Conservation (phyloP, 2,797 vertebrate species). For the Falco columbarius region DNA sequence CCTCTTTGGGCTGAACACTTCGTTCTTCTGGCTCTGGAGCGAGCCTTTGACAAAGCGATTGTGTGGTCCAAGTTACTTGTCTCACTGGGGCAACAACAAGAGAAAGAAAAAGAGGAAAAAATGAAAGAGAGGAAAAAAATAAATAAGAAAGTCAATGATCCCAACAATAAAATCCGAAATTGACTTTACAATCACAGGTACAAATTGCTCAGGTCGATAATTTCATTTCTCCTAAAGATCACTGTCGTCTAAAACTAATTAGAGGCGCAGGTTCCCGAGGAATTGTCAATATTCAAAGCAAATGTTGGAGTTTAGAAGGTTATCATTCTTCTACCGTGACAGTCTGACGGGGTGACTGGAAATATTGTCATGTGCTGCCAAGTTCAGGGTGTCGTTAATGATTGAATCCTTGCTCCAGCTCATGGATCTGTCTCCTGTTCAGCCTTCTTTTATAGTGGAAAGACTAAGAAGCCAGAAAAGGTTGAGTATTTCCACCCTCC, state of each 20-base stretch:
- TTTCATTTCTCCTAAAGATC: constrained; percentile 87
- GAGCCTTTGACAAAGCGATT: constrained; percentile 73
- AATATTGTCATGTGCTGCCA: constrained; percentile 78
- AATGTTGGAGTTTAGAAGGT: constrained; percentile 84
- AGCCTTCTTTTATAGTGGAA: constrained; percentile 90
- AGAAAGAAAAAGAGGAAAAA: constrained; percentile 69
- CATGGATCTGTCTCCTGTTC: constrained; percentile 21
- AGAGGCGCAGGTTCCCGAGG: constrained; percentile 87
- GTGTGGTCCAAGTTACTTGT: constrained; percentile 74
- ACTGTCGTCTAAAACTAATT: constrained; percentile 86
- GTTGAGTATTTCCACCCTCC: constrained; percentile 99
- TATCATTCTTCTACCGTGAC: constrained; percentile 84
- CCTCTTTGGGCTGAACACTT: constrained; percentile 70
- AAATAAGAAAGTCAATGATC: constrained; percentile 81
- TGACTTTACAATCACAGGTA: constrained; percentile 85
- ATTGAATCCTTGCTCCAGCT: constrained; percentile 66
- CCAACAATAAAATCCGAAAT: constrained; percentile 88
- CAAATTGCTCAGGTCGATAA: constrained; percentile 84
- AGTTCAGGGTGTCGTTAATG: constrained; percentile 77
- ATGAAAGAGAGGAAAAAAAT: neutral
- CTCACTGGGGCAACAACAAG: constrained; percentile 52
- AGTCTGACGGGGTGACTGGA: constrained; percentile 80
- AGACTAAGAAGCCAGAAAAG: constrained; percentile 99
- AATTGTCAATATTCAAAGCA: constrained; percentile 87
- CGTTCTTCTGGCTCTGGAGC: constrained; percentile 75